These are phyloP conservation scores for Brachynemurus nebulosus DNA, from an alignment of 2,888 invertebrate genomes.

Conservation along the genomic window DNA sequence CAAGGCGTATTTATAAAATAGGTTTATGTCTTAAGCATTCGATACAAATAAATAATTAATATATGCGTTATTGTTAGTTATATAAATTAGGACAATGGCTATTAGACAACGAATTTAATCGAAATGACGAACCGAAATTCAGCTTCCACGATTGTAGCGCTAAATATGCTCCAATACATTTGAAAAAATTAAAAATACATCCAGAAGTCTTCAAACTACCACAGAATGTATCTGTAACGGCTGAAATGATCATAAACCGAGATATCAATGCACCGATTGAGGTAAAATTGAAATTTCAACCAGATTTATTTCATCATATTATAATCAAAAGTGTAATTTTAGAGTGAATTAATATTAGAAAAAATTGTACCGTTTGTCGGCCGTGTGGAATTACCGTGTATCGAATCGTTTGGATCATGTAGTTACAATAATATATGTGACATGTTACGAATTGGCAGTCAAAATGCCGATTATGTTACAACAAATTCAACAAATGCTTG, in stretches of 20 bases:
- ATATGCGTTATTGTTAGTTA: too few species aligned
- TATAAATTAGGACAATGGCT: too few species aligned
- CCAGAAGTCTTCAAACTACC: not conserved
- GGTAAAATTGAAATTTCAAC: not conserved
- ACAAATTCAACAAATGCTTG: conserved; percentile 5
- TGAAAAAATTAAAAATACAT: not conserved
- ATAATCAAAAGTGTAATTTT: not conserved
- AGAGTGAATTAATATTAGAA: not conserved
- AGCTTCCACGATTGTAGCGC: conserved; percentile 1
- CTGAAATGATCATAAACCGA: not conserved
- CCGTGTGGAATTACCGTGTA: not conserved
- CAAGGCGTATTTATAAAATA: too few species aligned
- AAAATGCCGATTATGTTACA: not conserved
- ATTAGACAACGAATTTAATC: too few species aligned
- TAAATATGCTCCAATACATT: not conserved
- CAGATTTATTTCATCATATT: not conserved
- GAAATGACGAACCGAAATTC: not conserved
- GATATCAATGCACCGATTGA: not conserved
- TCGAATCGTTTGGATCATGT: conserved; percentile 3
- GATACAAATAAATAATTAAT: too few species aligned
- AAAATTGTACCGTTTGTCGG: conserved; percentile 3
- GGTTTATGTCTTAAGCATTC: too few species aligned
- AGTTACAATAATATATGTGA: conserved; percentile 1
- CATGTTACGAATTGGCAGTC: not conserved
- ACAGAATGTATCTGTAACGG: conserved; percentile 2